These are phyloP conservation scores for Amblyopsis rosae DNA, from an alignment of 2,113 vertebrate species.

Conservation along the genomic window DNA sequence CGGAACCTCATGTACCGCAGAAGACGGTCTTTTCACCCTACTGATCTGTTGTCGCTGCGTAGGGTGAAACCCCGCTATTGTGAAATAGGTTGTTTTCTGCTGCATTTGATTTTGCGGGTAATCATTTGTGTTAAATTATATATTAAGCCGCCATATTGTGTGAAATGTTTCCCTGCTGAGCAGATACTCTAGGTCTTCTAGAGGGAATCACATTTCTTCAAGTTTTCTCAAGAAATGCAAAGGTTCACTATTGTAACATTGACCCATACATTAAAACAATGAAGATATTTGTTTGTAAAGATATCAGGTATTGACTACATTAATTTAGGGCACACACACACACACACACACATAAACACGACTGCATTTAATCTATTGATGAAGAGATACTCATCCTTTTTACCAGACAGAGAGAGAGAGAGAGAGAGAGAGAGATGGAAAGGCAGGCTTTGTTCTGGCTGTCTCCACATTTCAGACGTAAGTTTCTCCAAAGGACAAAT, in stretches of 20 bases:
- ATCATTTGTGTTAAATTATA: too few relatives aligned
- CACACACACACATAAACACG: not conserved
- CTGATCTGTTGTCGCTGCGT: constrained; percentile 45
- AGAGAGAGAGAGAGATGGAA: not conserved
- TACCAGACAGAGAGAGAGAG: too few relatives aligned
- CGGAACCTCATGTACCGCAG: constrained; percentile 40
- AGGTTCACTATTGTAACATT: not conserved
- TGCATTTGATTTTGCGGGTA: too few relatives aligned
- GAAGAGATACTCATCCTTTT: too few relatives aligned
- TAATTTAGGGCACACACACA: not conserved
- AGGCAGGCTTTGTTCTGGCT: constrained; percentile 15
- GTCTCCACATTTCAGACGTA: constrained; percentile 48
- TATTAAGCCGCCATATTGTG: too few relatives aligned
- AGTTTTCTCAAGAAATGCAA: too few relatives aligned
- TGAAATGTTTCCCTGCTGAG: too few relatives aligned
- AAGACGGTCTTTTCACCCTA: constrained; percentile 19
- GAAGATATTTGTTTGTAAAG: constrained; percentile 8
- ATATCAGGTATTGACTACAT: constrained; percentile 11
- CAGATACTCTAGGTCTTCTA: too few relatives aligned
- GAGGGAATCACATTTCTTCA: too few relatives aligned
- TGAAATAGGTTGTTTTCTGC: too few relatives aligned
- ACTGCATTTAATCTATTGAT: too few relatives aligned
- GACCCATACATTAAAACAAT: not conserved
- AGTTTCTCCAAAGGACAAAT: constrained; percentile 67
- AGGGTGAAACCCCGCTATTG: too few relatives aligned